phyloP scores from a whole-genome alignment of 1,140 invertebrate species.

The Drosophila sucinea region DNA sequence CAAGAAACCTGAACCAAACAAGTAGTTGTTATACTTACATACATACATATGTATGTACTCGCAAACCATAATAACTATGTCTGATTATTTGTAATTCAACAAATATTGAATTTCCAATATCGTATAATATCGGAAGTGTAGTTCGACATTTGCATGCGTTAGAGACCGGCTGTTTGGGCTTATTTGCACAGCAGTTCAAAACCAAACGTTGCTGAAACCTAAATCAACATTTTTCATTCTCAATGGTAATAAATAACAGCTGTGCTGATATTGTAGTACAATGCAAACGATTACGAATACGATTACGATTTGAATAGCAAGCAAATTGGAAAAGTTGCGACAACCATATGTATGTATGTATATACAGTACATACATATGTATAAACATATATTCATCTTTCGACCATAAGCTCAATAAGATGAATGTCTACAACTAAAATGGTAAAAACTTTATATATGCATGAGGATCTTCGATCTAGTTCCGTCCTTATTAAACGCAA shows the following conservation, averaged over 20 bases:
- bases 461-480: too few species aligned
- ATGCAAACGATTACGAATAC: background rate
- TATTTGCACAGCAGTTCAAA: slow-evolving; percentile 16
- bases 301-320: slow-evolving; percentile 13
- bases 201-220: slow-evolving; percentile 21
- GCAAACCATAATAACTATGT: background rate
- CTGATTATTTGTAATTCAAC: slow-evolving; percentile 1
- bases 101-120: slow-evolving; percentile 1
- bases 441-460: too few species aligned
- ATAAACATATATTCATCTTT: background rate
- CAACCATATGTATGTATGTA: background rate
- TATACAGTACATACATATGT: background rate
- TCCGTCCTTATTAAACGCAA: background rate
- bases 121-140: slow-evolving; percentile 8
- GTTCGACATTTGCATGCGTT: slow-evolving; percentile 22
- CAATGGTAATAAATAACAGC: slow-evolving; percentile 25
- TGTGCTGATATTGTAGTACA: slow-evolving; percentile 24
- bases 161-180: slow-evolving; percentile 13
- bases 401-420: background rate
- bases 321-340: background rate
- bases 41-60: background rate
- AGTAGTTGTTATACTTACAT: background rate
- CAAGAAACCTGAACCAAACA: background rate
- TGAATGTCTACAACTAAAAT: too few species aligned
- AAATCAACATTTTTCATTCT: slow-evolving; percentile 19